phyloP scores from a whole-genome alignment of 2,888 invertebrate species.

The Orthosia cruda region DNA sequence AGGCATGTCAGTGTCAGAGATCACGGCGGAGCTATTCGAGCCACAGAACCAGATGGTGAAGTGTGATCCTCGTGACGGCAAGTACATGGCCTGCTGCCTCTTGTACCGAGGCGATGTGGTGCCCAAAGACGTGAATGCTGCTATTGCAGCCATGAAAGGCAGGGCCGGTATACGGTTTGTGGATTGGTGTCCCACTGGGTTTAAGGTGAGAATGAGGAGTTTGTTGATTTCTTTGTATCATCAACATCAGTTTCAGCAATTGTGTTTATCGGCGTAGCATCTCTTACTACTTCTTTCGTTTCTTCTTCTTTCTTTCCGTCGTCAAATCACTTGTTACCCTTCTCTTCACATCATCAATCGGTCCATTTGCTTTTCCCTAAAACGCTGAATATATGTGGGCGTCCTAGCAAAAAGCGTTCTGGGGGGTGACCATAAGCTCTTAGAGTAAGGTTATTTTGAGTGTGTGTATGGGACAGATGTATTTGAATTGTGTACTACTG shows the following conservation, averaged over 20 bases:
- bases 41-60: slow-evolving; percentile 97
- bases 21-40: slow-evolving; percentile 97
- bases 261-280: not conserved
- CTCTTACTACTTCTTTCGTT: not conserved
- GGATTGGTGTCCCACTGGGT: slow-evolving; percentile 99
- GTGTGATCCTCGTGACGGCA: slow-evolving; percentile 96
- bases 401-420: no score
- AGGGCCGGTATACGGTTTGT: slow-evolving; percentile 96
- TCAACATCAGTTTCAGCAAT: not conserved
- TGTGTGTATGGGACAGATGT: no score
- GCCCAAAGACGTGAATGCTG: slow-evolving; percentile 97
- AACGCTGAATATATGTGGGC: no score
- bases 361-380: no score
- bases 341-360: no score
- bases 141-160: slow-evolving; percentile 95
- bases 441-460: no score
- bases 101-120: slow-evolving; percentile 98
- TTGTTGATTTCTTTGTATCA: not conserved
- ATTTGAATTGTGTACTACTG: no score
- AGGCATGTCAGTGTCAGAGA: slow-evolving; percentile 95
- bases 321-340: no score
- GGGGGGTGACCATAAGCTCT: no score
- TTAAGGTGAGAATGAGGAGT: slow-evolving; percentile 92
- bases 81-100: slow-evolving; percentile 98
- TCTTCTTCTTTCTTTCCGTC: not conserved